Conservation (phyloP, 2,797 vertebrate species). For the Helarctos malayanus region DNA sequence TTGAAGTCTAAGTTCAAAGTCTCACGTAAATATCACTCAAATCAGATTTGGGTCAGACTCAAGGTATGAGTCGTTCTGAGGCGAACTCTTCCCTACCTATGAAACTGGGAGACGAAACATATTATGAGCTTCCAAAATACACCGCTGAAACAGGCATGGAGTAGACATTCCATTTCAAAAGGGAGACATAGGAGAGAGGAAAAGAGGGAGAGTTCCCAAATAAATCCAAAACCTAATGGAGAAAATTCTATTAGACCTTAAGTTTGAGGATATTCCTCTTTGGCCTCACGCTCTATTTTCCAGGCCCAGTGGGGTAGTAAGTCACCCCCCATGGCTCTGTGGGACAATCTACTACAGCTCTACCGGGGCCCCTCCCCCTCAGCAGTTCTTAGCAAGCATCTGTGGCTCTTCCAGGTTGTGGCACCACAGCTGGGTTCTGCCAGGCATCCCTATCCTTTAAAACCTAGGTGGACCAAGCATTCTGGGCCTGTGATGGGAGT, state of each 20-base stretch:
- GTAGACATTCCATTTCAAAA: neutral
- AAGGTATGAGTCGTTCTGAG: neutral
- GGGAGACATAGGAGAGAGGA: neutral
- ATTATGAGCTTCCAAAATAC: neutral
- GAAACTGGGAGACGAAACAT: neutral
- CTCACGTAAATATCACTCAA: neutral
- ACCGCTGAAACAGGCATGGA: neutral
- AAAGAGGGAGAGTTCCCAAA: neutral
- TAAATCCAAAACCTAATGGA: neutral
- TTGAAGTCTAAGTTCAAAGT: neutral
- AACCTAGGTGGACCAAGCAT: too few relatives aligned
- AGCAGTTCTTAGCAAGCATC: neutral
- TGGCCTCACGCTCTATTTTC: neutral
- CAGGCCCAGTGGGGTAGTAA: neutral
- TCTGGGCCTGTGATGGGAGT: neutral
- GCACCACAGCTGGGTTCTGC: neutral
- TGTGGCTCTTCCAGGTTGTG: neutral
- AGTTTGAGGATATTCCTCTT: neutral
- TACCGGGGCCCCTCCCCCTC: neutral
- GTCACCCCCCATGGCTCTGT: neutral
- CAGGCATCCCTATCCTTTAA: neutral
- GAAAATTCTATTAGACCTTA: neutral
- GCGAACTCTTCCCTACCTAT: neutral
- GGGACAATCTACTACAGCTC: neutral
- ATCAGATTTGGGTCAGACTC: neutral